A percentile compares a stretch with the other conserved stretches of the same genome.
phyloP scores from a whole-genome alignment of 2,797 vertebrate genomes.

The Pangasius sanitwongsei region DNA sequence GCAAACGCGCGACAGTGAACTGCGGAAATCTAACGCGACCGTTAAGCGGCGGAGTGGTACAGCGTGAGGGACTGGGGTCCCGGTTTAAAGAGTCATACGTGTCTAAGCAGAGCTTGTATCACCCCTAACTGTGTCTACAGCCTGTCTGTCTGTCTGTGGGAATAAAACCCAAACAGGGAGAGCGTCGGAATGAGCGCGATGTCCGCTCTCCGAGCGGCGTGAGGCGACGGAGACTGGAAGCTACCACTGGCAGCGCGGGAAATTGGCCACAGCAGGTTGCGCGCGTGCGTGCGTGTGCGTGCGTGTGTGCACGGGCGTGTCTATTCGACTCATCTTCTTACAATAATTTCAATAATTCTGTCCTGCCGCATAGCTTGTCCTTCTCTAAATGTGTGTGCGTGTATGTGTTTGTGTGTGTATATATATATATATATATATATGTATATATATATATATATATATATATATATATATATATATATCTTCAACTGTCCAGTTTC shows the following conservation, averaged over 20 bases:
- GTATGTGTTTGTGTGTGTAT: no score
- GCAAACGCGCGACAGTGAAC: neutral
- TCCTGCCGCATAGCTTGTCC: neutral
- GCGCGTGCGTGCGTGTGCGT: conserved; percentile 10
- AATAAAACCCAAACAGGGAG: conserved; percentile 44
- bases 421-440: no score
- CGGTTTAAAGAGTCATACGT: neutral
- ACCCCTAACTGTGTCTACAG: conserved; percentile 28
- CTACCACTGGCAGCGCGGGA: conserved; percentile 62
- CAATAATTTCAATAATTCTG: neutral
- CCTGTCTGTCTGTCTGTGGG: neutral
- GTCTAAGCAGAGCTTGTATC: neutral
- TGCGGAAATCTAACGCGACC: neutral
- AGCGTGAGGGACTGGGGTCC: neutral
- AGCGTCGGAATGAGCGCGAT: conserved; percentile 56
- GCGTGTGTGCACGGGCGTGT: conserved; percentile 12
- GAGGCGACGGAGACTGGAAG: conserved; percentile 59
- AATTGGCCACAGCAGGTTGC: conserved; percentile 36
- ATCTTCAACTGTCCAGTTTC: no score
- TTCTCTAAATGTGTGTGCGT: neutral
- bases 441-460: no score
- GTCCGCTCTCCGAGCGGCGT: conserved; percentile 42
- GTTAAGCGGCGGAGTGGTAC: neutral
- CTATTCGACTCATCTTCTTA: neutral
- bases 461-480: no score